Evolutionary conservation across 2,888 invertebrate species (phyloP).

Genomic region (Hydropsyche betteni): DNA sequence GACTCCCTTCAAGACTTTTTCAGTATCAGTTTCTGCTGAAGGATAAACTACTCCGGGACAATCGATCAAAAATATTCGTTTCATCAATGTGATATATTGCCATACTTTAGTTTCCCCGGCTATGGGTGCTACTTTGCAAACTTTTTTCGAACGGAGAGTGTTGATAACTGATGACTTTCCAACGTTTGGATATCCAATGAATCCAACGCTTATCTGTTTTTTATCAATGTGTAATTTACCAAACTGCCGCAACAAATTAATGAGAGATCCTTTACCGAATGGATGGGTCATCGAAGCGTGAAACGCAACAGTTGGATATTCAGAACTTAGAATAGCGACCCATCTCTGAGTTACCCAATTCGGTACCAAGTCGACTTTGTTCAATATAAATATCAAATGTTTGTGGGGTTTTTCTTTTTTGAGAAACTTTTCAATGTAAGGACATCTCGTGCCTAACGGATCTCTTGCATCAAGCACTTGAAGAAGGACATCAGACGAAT

Average conservation of each 20-base stretch:
- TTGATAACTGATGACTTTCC: constrained; percentile 99
- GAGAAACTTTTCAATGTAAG: constrained; percentile 90
- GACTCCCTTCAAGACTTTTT: constrained; percentile 96
- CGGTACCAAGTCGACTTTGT: constrained; percentile 96
- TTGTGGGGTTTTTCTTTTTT: constrained; percentile 96
- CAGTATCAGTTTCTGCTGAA: constrained; percentile 93
- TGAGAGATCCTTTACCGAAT: constrained; percentile 96
- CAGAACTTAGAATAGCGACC: constrained; percentile 92
- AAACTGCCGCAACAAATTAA: constrained; percentile 95
- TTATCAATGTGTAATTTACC: constrained; percentile 94
- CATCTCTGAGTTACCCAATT: constrained; percentile 98
- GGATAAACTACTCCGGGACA: constrained; percentile 99
- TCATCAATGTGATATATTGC: constrained; percentile 99
- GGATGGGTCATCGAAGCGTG: constrained; percentile 99
- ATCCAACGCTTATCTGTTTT: constrained; percentile 98
- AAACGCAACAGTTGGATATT: constrained; percentile 98
- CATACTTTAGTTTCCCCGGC: constrained; percentile 98
- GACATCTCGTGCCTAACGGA: constrained; percentile 94
- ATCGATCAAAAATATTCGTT: constrained; percentile 95
- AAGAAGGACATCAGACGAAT: constrained; percentile 96
- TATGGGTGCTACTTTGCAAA: constrained; percentile 98
- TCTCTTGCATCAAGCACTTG: constrained; percentile 98
- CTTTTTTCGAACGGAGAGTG: constrained; percentile 93
- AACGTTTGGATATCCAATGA: constrained; percentile 99
- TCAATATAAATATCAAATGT: constrained; percentile 95